Percentiles rank a stretch among this genome's conserved stretches.
Conservation (phyloP, 37 sponge, comb jelly and placozoan genomes). For the Hexactinellida sp. region DNA sequence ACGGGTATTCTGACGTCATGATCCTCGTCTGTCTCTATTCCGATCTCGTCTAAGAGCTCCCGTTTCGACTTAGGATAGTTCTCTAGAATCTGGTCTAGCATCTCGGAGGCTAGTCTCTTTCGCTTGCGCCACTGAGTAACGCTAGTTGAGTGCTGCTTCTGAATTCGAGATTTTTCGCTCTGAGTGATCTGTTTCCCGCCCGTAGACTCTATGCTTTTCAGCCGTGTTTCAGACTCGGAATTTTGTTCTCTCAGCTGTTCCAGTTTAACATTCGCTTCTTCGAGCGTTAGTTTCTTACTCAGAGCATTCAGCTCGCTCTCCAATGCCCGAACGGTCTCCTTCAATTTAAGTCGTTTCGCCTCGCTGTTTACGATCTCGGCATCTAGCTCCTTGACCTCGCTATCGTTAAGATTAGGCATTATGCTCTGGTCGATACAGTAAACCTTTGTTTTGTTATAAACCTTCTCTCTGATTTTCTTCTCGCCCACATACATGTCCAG, state of each 20-base stretch:
- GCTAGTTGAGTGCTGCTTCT: background rate
- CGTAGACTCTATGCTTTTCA: background rate
- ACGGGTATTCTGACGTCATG: background rate
- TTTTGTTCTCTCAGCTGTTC: background rate
- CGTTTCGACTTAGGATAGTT: background rate
- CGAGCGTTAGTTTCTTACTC: background rate
- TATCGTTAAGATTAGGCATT: background rate
- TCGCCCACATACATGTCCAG: background rate
- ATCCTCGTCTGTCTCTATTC: background rate
- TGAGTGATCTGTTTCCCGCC: background rate
- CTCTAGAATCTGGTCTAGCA: constrained; percentile 8
- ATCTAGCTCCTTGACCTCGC: background rate
- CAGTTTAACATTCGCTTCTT: background rate
- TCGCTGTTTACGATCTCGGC: background rate
- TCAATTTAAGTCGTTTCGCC: background rate
- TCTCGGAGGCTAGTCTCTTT: background rate
- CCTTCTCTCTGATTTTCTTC: background rate
- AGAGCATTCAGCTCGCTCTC: background rate
- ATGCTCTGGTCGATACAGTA: background rate
- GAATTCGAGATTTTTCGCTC: background rate
- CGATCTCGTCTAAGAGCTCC: background rate
- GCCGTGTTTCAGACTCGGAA: background rate
- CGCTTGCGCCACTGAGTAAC: background rate
- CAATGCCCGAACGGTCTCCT: background rate
- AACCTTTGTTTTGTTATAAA: background rate